Conservation (phyloP, 1,140 invertebrate genomes). For the Tetramorium simillimum region DNA sequence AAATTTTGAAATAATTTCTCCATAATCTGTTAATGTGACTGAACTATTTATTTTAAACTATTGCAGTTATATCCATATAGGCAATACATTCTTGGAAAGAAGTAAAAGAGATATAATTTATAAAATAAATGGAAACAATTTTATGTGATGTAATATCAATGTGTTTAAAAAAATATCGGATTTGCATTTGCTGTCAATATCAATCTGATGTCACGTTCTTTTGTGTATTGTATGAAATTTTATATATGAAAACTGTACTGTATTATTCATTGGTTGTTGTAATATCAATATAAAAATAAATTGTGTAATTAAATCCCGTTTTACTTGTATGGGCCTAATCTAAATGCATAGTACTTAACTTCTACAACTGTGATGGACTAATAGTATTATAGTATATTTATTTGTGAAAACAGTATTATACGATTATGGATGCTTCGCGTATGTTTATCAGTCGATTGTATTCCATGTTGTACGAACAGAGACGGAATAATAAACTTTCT, state of each 20-base stretch:
- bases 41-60: not conserved
- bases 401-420: conserved; percentile 14
- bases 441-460: conserved; percentile 38
- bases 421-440: conserved; percentile 14
- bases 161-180: conserved; percentile 23
- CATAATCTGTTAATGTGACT: not conserved
- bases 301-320: conserved; percentile 32
- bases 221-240: conserved; percentile 28
- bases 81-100: not conserved
- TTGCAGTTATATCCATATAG: not conserved
- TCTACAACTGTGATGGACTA: conserved; percentile 31
- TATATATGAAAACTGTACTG: conserved; percentile 39
- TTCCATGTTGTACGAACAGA: conserved; percentile 4
- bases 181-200: not conserved
- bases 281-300: conserved; percentile 77
- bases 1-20: conserved; percentile 1
- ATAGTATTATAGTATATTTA: conserved; percentile 36
- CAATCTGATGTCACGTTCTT: conserved; percentile 19
- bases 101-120: not conserved
- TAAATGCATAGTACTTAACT: conserved; percentile 35
- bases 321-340: conserved; percentile 40
- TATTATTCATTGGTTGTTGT: conserved; percentile 34
- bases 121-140: conserved; percentile 10
- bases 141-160: not conserved
- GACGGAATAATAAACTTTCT: conserved; percentile 3